Base-by-base conservation (phyloP, 2,888 invertebrate genomes). In the Ophion ellenae region DNA sequence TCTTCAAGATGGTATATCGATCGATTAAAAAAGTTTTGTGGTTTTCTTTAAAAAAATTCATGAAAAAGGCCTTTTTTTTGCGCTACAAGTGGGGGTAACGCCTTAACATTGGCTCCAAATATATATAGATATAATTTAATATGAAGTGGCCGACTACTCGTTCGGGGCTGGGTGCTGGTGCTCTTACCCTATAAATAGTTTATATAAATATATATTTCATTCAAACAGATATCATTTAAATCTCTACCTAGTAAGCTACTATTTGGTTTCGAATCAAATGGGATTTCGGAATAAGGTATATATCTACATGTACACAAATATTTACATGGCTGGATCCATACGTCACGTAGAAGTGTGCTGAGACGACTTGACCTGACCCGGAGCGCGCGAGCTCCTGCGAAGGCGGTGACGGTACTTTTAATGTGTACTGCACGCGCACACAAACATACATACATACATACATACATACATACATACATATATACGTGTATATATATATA, bases 341-440 rank as follows among this genome's bases (percentile, higher is more conserved):
- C 91, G 90, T 91, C 92, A 91, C 91, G 92, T 91, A 91, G 90
- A 88, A 90, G 79, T 79, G 75, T 85, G 75, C 85, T 82, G 82
- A 71, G 89, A 85, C 89, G 91, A 90, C 91, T 90, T 86, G 90
- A 90, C 89, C 89, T 90, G 91, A 92, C 91, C 91, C 88, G 87
- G 76, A 85, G 86, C 87, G 87, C 88, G 76, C 82, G 66, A 73
- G 87, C 89, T 89, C 88, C 84, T 88, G 88, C 90, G 88, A 89
- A 91, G 81, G 82, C 85, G 85, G 83, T 67, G 82, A 69, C 71
- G 77, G 74, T 70, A 76, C 70, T 75, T 69, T 69, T 78, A 81
- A 85, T 79, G 78, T 71, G 61, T 78, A 81, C 77, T 66, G 57
- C 53, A 76, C 71, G 36, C 20, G 11, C 57, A 0, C 20, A 11